Base-by-base conservation (phyloP, 2,113 vertebrate genomes). In the Menidia beryllina region DNA sequence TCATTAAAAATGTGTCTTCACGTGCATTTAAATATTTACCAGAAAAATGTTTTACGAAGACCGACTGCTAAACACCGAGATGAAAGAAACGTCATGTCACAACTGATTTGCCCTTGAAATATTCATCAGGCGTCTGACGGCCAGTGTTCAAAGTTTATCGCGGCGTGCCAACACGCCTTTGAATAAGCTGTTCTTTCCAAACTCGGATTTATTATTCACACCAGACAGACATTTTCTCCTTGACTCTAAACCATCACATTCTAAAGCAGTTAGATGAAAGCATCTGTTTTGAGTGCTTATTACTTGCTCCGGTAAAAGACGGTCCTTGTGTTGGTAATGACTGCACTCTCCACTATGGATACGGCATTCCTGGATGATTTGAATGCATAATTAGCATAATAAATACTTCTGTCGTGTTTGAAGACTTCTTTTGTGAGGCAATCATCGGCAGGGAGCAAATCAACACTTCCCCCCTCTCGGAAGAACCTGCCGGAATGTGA, bases 311-410 rank as follows among this genome's bases (percentile, higher is more conserved):
- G 67, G 81, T 69, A 66, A 86, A 71, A 86, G 75, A 73, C 73
- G 34, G 82, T 87, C 78, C 74, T 84, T 60, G 76, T 74, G 81
- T 70, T 51, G 63, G 70, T 87, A 90, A 90, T 86, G 84, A 88
- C 79, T 68, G 82, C 77, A 61, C 88, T 89, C 83, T 76, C 75
- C 77, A 74, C 70, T 72, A 74, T 56, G 86, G 61, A 73, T 71
- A 69, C 70, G 78, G 80, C 68, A 13, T 69, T 72, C 75, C 79
- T 85, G 59, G 47, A 87, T 92, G 88, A 90, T 89, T 89, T 88
- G 79, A 88, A 91, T 85, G 78, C 83, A 83, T 91, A 88, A 91
- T 93, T 91, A 91, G 84, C 91, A 91, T 91, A 88, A 91, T 89
- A 89, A 91, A 92, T 91, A 86, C 87, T 84, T 81, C 62, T 86